Base-by-base conservation (phyloP, 53 echinoderm and acorn worm species). In the Pentamera pediparva region DNA sequence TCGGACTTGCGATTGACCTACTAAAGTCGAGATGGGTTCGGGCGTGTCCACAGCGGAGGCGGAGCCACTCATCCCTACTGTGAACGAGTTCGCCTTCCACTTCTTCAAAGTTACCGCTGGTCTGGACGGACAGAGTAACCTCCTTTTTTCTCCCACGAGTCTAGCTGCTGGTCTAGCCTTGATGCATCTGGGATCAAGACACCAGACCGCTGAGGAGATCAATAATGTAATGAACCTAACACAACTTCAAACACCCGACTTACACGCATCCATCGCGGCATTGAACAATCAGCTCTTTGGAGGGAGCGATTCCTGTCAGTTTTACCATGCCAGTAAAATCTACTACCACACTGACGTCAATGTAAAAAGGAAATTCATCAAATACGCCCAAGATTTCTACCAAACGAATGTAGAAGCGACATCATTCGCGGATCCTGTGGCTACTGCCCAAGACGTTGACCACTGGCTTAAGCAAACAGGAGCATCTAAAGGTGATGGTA, bases 161-260 rank as follows among this genome's bases (percentile, higher is more conserved):
- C 82, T 94, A 52, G 87, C 90, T 1, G 85, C 94, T 3, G 94
- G 87, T 8, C 57, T 94, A 17, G 87, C 89, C 3, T 85, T 94
- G 87, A 90, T 90, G 32, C 81, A 82, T 20, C 59, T 90, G 20
- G 94, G 90, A 31, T 87, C 87, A 8, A 65, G 85, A 32, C 87
- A 87, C 0, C 62, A 80, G 3, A 84, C 94, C 5, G 65, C 85
- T 4, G 31, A 58, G 1, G 89, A 94, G 65, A 87, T 94, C 53
- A 82, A 70, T 41, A 41, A 82, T 52, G 87, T 87, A 5, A 82
- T 94, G 31, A 75, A 82, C 18, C 87, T 86, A 40, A 45, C 82
- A 31, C 47, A 73, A 32, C 37, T 94, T 5, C 85, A 90, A 59
- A 84, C 84, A 17, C 50, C 82, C 6, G 20, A 73, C 6, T 38